Base-by-base conservation (phyloP, 1,140 invertebrate species). In the Nylanderia fulva region DNA sequence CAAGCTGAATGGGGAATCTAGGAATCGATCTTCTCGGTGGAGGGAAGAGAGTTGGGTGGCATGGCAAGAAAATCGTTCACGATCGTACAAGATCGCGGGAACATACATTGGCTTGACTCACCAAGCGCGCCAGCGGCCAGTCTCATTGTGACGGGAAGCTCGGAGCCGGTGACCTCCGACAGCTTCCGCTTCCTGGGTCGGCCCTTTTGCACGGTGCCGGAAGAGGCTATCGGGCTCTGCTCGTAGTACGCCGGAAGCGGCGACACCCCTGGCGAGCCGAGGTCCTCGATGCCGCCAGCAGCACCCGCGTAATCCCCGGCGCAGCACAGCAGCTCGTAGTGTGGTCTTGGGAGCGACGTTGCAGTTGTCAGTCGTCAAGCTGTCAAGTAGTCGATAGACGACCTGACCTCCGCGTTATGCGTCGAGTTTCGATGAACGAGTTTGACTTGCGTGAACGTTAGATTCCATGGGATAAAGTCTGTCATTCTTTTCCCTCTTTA, bases 141-240 rank as follows among this genome's bases (percentile, higher is more conserved):
- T 90, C 97, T 95, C 96, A 97, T 97, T 0, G 96, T 96, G 36
- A 96, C 96, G 60, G 96, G 96, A 80, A 97, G 94, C 54, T 96
- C 96, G 48, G 96, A 95, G 93, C 92, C 87, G 85, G 94, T 86
- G 93, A 96, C 75, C 93, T 95, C 92, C 91, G 96, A 90, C 11
- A 96, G 92, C 94, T 98, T 98, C 92, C 97, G 95, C 93, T 98
- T 99, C 88, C 98, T 95, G 0, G 98, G 98, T 48, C 98, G 94
- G 3, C 98, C 98, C 94, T 98, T 98, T 85, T 97, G 97, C 24
- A 95, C 95, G 0, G 95, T 92, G 36, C 95, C 95, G 42, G 95
- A 95, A n/a, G 95, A 93, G 61, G 92, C 87, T 42, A 93, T 93
- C 39, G 93, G 94, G 87, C 91, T 95, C 90, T 95, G 93, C 92